These are phyloP conservation scores for Serripes groenlandicus DNA, from an alignment of 2,888 invertebrate species.

Conservation along the genomic window DNA sequence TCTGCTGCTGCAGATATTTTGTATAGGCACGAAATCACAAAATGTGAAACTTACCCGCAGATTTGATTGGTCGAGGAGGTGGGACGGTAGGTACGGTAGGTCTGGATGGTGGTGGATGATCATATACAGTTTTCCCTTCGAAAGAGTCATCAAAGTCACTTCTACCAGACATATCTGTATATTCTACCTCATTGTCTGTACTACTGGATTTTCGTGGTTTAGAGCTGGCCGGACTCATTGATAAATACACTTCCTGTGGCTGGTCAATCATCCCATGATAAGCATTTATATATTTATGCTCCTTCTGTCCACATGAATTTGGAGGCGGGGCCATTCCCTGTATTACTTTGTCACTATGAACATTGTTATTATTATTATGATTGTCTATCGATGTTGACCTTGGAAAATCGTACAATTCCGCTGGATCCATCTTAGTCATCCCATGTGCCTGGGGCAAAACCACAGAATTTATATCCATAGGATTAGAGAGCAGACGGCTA, in stretches of 20 bases:
- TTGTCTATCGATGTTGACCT: constrained; percentile 42
- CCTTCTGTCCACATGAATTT: constrained; percentile 51
- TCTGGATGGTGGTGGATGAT: constrained; percentile 68
- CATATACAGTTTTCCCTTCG: constrained; percentile 61
- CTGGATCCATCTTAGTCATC: constrained; percentile 57
- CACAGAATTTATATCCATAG: constrained; percentile 69
- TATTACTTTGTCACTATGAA: constrained; percentile 49
- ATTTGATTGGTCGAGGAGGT: constrained; percentile 59
- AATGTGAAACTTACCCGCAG: constrained; percentile 34
- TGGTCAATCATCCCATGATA: constrained; percentile 58
- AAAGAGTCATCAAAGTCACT: constrained; percentile 60
- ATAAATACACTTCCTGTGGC: constrained; percentile 66
- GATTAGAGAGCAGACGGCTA: constrained; percentile 64
- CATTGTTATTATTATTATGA: constrained; percentile 56
- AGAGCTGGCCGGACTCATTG: constrained; percentile 57
- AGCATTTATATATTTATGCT: constrained; percentile 77
- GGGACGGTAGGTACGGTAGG: constrained; percentile 61
- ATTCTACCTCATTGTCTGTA: constrained; percentile 66
- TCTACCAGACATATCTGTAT: constrained; percentile 70
- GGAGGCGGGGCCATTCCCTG: constrained; percentile 69
- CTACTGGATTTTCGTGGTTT: constrained; percentile 60
- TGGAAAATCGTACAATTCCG: constrained; percentile 71
- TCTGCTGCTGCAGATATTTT: neutral
- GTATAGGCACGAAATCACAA: neutral
- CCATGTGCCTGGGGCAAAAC: constrained; percentile 55